Evolutionary conservation across 1,140 invertebrate genomes (phyloP).

Genomic region (Ceratoteleas bidentatus): DNA sequence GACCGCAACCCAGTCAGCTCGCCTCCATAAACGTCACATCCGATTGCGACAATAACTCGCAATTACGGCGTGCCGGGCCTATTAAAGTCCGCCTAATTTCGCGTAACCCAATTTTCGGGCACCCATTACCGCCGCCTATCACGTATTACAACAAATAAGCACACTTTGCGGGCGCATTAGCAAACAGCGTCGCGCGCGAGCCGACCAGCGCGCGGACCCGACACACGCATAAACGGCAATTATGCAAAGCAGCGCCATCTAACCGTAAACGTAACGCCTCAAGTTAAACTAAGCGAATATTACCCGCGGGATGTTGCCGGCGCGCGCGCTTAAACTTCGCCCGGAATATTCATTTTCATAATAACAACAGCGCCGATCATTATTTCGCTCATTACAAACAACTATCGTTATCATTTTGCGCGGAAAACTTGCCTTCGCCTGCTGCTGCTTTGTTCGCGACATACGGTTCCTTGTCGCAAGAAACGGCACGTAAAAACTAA

Average conservation of each 20-base stretch:
- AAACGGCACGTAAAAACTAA: too few relatives aligned
- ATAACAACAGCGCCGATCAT: constrained; percentile 18
- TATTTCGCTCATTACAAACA: constrained; percentile 6
- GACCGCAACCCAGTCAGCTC: too few relatives aligned
- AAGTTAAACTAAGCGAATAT: constrained; percentile 45
- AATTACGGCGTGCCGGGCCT: too few relatives aligned
- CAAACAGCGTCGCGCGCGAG: constrained; percentile 12
- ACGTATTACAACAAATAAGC: constrained; percentile 25
- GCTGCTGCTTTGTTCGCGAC: too few relatives aligned
- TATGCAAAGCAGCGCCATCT: constrained; percentile 64
- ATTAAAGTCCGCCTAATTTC: too few relatives aligned
- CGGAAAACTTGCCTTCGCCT: too few relatives aligned
- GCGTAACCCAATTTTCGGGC: too few relatives aligned
- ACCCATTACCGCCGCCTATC: constrained; percentile 6
- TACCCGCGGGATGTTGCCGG: constrained; percentile 32
- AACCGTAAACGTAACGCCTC: constrained; percentile 40
- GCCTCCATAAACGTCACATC: too few relatives aligned
- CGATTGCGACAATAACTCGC: too few relatives aligned
- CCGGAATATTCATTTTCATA: constrained; percentile 41
- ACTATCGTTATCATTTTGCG: background rate
- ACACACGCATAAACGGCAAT: constrained; percentile 69
- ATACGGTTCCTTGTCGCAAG: too few relatives aligned
- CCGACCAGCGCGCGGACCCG: constrained; percentile 20
- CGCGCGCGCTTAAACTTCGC: constrained; percentile 25
- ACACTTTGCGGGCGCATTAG: constrained; percentile 14